Evolutionary conservation across 2,888 invertebrate species (phyloP).

Genomic region (Ephialtes manifestator): DNA sequence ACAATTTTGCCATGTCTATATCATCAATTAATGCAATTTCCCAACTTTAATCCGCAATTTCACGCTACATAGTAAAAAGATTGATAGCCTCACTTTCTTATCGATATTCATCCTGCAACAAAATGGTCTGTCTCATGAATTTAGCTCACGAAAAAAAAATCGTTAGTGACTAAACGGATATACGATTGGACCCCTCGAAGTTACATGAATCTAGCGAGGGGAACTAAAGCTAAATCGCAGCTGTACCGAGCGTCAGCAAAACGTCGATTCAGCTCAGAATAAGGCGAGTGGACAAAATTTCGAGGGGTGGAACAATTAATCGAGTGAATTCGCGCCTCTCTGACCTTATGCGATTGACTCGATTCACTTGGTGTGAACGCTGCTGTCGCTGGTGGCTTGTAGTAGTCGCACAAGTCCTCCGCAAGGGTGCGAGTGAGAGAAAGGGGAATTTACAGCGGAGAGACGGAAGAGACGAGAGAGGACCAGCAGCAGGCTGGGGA

Average conservation of each 20-base stretch:
- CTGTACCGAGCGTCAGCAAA: slow-evolving; percentile 17
- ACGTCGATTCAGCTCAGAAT: background rate
- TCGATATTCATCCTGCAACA: no score
- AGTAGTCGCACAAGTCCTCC: slow-evolving; percentile 29
- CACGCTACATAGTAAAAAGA: no score
- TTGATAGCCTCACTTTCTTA: no score
- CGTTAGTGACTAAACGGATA: background rate
- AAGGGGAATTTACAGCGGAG: slow-evolving; percentile 32
- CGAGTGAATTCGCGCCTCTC: slow-evolving; percentile 43
- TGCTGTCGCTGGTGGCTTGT: slow-evolving; percentile 21
- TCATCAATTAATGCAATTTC: no score
- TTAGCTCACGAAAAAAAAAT: background rate
- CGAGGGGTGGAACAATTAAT: slow-evolving; percentile 40
- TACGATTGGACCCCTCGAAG: slow-evolving; percentile 11
- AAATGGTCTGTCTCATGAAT: no score
- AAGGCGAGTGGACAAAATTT: slow-evolving; percentile 33
- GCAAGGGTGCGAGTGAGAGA: slow-evolving; percentile 23
- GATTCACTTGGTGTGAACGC: slow-evolving; percentile 60
- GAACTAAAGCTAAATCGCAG: background rate
- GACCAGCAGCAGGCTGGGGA: slow-evolving; percentile 68
- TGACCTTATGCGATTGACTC: slow-evolving; percentile 50
- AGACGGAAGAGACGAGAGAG: slow-evolving; percentile 49
- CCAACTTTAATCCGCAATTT: no score
- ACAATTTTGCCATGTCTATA: no score
- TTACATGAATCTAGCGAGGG: background rate